Conservation (phyloP, 2,797 vertebrate species). For the Pagetopsis macropterus region DNA sequence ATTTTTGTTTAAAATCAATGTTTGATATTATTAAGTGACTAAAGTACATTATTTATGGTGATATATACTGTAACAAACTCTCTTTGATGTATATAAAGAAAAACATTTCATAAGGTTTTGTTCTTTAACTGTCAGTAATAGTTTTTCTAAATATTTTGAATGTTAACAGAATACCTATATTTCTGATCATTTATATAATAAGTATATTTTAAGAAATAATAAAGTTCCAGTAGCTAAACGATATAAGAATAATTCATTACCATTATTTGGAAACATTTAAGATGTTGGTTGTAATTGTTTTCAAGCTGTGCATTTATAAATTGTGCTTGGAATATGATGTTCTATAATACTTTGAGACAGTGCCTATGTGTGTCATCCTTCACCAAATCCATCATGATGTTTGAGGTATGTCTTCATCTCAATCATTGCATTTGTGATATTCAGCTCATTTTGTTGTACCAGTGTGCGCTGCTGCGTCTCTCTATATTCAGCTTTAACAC, state of each 20-base stretch:
- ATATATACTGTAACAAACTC: not conserved
- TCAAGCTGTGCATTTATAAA: not conserved
- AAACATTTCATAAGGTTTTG: not conserved
- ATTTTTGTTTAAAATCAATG: not conserved
- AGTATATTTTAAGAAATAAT: not conserved
- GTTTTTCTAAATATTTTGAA: not conserved
- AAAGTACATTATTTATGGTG: no score
- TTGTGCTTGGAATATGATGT: not conserved
- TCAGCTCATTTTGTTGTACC: not conserved
- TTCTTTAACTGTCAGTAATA: no score
- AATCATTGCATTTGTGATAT: slow-evolving; percentile 6
- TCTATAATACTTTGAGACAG: not conserved
- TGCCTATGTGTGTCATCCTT: not conserved
- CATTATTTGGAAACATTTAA: no score
- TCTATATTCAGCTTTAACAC: slow-evolving; percentile 9
- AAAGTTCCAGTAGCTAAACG: not conserved
- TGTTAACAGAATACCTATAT: not conserved
- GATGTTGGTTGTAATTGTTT: not conserved
- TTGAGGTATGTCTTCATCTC: not conserved
- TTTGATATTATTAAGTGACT: slow-evolving; percentile 1
- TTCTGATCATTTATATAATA: not conserved
- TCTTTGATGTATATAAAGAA: not conserved
- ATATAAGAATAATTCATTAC: no score
- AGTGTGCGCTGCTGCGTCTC: slow-evolving; percentile 9
- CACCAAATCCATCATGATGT: slow-evolving; percentile 6